Conservation (phyloP, 2,888 invertebrate genomes). For the Stenoptilia bipunctidactyla region DNA sequence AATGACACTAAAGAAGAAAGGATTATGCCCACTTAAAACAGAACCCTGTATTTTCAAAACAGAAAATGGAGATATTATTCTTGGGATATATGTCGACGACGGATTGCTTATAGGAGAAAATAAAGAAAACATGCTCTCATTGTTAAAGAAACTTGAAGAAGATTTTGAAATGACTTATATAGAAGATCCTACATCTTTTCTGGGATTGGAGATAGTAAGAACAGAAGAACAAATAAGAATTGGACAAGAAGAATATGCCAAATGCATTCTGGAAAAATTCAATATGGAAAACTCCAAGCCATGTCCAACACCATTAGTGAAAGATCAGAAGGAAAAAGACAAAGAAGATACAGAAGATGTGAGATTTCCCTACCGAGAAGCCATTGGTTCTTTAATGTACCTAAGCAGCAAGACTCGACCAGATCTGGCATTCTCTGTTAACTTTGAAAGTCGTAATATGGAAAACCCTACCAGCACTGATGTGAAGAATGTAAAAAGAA, state of each 20-base stretch:
- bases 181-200: conserved; percentile 3
- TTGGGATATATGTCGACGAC: too few species aligned
- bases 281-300: conserved; percentile 4
- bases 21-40: too few species aligned
- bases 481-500: neutral
- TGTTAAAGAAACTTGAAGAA: too few species aligned
- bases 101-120: too few species aligned
- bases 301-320: neutral
- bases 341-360: neutral
- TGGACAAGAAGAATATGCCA: conserved; percentile 2
- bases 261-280: conserved; percentile 2
- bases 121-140: too few species aligned
- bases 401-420: conserved; percentile 7
- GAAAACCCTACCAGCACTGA: conserved; percentile 4
- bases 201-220: conserved; percentile 4
- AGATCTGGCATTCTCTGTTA: conserved; percentile 7
- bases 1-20: neutral
- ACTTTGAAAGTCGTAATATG: conserved; percentile 4
- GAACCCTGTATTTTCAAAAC: too few species aligned
- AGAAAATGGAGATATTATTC: too few species aligned
- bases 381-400: conserved; percentile 7
- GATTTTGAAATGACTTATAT: conserved; percentile 5
- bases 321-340: neutral
- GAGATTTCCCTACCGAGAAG: conserved; percentile 2
- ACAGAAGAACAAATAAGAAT: conserved; percentile 1